phyloP scores from a whole-genome alignment of 2,888 invertebrate species.

The Lasioglossum leucozonium region DNA sequence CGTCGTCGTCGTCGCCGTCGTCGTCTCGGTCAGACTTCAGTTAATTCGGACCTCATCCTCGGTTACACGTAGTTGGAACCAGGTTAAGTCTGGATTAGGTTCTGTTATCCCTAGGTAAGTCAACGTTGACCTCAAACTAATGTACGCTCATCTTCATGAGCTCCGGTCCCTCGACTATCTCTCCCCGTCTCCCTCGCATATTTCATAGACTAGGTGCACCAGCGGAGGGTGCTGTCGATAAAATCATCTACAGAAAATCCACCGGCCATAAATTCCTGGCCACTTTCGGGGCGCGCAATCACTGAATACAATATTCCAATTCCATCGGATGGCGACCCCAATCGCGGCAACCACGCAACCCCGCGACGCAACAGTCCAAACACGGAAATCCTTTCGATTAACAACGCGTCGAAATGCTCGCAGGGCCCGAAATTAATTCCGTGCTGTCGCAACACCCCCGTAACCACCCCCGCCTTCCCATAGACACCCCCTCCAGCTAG shows the following conservation, averaged over 20 bases:
- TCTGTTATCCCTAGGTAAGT: slow-evolving; percentile 25
- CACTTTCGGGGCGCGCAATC: neutral
- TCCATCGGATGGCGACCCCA: slow-evolving; percentile 18
- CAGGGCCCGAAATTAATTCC: slow-evolving; percentile 65
- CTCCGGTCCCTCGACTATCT: slow-evolving; percentile 1
- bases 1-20: neutral
- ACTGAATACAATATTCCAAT: slow-evolving; percentile 18
- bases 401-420: slow-evolving; percentile 59
- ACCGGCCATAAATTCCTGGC: neutral
- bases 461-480: slow-evolving; percentile 9
- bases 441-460: slow-evolving; percentile 33
- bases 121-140: slow-evolving; percentile 4
- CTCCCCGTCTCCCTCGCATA: neutral
- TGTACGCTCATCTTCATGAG: slow-evolving; percentile 14
- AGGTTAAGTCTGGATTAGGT: slow-evolving; percentile 18
- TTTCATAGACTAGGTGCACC: neutral
- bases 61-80: slow-evolving; percentile 9
- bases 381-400: slow-evolving; percentile 70
- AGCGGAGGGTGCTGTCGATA: neutral
- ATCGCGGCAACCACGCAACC: slow-evolving; percentile 12
- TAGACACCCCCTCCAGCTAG: neutral
- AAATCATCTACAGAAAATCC: neutral
- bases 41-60: slow-evolving; percentile 4
- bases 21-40: neutral
- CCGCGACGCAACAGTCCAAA: slow-evolving; percentile 43